A percentile compares a stretch with the other conserved stretches of the same genome.
These are phyloP conservation scores for Spondyliosoma cantharus DNA, from an alignment of 2,797 vertebrate genomes.

Conservation along the genomic window DNA sequence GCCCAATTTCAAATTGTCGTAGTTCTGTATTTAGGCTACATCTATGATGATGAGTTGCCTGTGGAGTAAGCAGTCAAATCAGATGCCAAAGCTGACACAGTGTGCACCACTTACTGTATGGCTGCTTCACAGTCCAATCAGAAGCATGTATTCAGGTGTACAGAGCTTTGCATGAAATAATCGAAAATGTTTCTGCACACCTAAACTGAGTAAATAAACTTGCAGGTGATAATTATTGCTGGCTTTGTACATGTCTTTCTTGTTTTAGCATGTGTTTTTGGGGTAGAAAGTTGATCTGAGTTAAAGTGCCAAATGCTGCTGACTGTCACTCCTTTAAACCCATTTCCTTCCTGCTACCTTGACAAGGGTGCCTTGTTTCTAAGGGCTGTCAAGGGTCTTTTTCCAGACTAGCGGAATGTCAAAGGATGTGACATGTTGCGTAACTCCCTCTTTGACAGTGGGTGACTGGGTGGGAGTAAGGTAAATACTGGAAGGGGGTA, in stretches of 20 bases:
- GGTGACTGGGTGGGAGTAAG: conserved; percentile 54
- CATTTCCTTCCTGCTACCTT: conserved; percentile 67
- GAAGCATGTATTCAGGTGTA: conserved; percentile 40
- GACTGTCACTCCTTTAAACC: conserved; percentile 28
- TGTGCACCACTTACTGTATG: conserved; percentile 12
- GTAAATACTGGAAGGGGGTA: conserved; percentile 63
- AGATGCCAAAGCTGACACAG: conserved; percentile 33
- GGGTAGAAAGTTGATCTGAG: conserved; percentile 33
- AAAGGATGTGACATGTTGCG: conserved; percentile 70
- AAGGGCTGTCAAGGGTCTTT: conserved; percentile 60
- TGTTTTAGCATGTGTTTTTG: conserved; percentile 16
- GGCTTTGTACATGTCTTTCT: conserved; percentile 11
- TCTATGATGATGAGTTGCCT: conserved; percentile 40
- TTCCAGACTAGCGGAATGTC: conserved; percentile 67
- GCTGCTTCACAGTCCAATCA: conserved; percentile 14
- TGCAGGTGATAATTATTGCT: not conserved
- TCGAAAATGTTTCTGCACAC: not conserved
- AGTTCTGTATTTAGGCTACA: conserved; percentile 44
- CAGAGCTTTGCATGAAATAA: not conserved
- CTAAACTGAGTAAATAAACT: conserved; percentile 1
- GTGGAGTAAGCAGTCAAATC: conserved; percentile 24
- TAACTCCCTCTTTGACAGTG: conserved; percentile 62
- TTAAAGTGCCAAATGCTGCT: conserved; percentile 23
- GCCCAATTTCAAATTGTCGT: conserved; percentile 55
- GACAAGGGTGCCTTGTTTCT: conserved; percentile 70